phyloP scores from a whole-genome alignment of 2,113 vertebrate species.

The Vombatus ursinus region DNA sequence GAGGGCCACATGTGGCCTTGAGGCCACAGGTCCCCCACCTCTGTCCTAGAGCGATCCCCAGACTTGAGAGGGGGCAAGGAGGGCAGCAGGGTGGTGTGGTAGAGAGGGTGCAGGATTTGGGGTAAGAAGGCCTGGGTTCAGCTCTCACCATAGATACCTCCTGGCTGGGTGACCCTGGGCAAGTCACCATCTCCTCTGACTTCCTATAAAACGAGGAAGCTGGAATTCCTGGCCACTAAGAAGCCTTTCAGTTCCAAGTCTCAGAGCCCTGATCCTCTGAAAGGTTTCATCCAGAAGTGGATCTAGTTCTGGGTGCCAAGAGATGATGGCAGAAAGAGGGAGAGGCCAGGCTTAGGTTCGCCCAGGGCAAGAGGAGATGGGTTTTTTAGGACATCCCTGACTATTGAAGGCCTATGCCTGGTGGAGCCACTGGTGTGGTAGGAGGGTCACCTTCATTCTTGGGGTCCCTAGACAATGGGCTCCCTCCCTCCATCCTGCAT shows the following conservation, averaged over 20 bases:
- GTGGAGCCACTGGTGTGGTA: not conserved
- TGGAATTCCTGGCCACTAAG: not conserved
- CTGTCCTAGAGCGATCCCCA: not conserved
- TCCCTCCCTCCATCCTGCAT: not conserved
- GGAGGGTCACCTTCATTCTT: not conserved
- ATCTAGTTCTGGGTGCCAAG: not conserved
- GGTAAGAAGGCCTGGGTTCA: not conserved
- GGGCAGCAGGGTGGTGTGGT: not conserved
- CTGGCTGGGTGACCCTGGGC: not conserved
- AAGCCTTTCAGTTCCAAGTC: not conserved
- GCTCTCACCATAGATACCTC: not conserved
- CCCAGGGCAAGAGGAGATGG: not conserved
- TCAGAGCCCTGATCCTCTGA: not conserved
- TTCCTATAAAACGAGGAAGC: too few species aligned
- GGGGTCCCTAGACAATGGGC: not conserved
- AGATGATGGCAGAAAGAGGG: constrained; percentile 23
- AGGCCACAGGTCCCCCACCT: too few species aligned
- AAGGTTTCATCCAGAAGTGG: not conserved
- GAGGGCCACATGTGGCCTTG: too few species aligned
- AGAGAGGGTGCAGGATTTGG: too few species aligned
- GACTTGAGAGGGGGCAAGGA: not conserved
- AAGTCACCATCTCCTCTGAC: not conserved
- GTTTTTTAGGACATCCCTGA: not conserved
- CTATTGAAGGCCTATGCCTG: not conserved
- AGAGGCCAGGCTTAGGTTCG: not conserved